Percentiles rank a stretch among this genome's conserved stretches.
Conservation (phyloP, 35 echinoderm and acorn worm species). For the Ophiothrix spiculata region DNA sequence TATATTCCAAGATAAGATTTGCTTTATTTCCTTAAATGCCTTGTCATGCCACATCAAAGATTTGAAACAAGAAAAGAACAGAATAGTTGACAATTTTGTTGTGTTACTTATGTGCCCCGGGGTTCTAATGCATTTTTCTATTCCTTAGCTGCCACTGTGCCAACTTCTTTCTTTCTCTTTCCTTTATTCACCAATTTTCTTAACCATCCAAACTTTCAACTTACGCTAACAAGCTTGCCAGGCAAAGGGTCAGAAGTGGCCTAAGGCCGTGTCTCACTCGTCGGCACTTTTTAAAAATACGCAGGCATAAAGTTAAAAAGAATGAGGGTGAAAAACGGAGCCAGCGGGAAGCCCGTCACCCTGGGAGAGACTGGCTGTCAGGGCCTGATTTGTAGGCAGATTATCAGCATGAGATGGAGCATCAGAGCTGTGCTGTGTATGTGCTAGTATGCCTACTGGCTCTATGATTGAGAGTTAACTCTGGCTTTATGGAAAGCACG, state of each 20-base stretch:
- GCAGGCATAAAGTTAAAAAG: background rate
- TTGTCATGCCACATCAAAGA: background rate
- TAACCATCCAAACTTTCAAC: background rate
- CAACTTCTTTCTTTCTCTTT: background rate
- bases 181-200: background rate
- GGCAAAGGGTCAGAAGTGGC: slow-evolving; percentile 1
- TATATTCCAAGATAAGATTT: background rate
- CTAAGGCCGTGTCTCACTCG: slow-evolving; percentile 7
- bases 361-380: slow-evolving; percentile 10
- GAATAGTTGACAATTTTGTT: background rate
- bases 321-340: background rate
- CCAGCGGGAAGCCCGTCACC: slow-evolving; percentile 1
- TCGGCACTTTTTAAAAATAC: slow-evolving; percentile 7
- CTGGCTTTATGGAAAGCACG: background rate
- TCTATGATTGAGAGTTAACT: background rate
- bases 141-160: background rate
- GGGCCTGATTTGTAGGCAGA: background rate
- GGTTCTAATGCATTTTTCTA: background rate
- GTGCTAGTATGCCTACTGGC: background rate
- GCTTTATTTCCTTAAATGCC: slow-evolving; percentile 9
- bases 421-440: background rate
- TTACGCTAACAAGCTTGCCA: background rate
- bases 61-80: slow-evolving; percentile 6
- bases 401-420: slow-evolving; percentile 5
- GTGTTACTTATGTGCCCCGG: background rate